A percentile compares a stretch with the other conserved stretches of the same genome.
phyloP scores from a whole-genome alignment of 2,888 invertebrate species.

The Dynastes hyllus region DNA sequence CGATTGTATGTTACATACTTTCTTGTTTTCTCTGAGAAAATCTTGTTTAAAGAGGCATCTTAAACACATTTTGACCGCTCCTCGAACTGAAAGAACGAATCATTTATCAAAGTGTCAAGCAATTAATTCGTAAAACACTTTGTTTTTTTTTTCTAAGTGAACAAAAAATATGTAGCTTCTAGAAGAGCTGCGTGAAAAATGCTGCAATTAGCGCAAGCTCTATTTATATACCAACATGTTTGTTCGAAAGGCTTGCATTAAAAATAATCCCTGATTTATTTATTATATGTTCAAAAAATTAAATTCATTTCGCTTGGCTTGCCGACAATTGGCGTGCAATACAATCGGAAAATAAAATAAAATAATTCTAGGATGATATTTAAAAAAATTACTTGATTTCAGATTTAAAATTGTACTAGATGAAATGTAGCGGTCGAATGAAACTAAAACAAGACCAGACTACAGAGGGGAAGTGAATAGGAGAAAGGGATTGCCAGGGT shows the following conservation, averaged over 20 bases:
- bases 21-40: too few relatives aligned
- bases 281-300: constrained; percentile 46
- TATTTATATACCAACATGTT: constrained; percentile 37
- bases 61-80: background rate
- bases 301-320: constrained; percentile 31
- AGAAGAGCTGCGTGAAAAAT: constrained; percentile 24
- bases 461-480: background rate
- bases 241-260: constrained; percentile 37
- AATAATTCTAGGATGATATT: constrained; percentile 14
- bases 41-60: too few relatives aligned
- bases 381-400: background rate
- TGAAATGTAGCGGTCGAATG: background rate
- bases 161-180: background rate
- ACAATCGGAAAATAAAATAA: constrained; percentile 17
- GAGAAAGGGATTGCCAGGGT: constrained; percentile 29
- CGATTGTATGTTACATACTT: too few relatives aligned
- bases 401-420: too few relatives aligned
- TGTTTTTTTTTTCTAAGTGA: constrained; percentile 11
- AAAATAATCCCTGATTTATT: constrained; percentile 47
- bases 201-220: constrained; percentile 36
- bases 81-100: background rate
- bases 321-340: constrained; percentile 33
- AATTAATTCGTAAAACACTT: constrained; percentile 30
- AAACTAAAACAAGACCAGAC: too few relatives aligned
- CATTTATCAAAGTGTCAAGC: constrained; percentile 25